A percentile compares a stretch with the other conserved stretches of the same genome.
Conservation (phyloP, 2,797 vertebrate species). For the Falco peregrinus region DNA sequence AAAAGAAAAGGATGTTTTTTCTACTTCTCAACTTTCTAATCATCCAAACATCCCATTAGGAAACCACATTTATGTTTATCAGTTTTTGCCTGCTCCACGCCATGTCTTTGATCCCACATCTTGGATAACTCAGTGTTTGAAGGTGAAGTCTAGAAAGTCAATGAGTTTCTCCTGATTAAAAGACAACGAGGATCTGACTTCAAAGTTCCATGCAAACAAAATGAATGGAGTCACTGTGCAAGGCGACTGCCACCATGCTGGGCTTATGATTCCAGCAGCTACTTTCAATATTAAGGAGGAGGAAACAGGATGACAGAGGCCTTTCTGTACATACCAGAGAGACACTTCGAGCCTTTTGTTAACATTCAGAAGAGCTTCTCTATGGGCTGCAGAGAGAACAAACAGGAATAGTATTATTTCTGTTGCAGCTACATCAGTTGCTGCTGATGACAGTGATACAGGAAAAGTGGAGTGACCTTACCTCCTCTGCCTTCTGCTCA, state of each 20-base stretch:
- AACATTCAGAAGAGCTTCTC: conserved; percentile 25
- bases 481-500: conserved; percentile 31
- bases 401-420: neutral
- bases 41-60: neutral
- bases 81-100: neutral
- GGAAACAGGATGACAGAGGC: conserved; percentile 21
- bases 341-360: conserved; percentile 13
- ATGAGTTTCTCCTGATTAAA: conserved; percentile 47
- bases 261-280: neutral
- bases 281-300: conserved; percentile 1
- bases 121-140: conserved; percentile 6
- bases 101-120: neutral
- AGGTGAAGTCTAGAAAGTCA: neutral
- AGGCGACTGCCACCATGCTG: conserved; percentile 1
- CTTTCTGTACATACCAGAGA: conserved; percentile 11
- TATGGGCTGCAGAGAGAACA: conserved; percentile 1
- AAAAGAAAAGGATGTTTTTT: neutral
- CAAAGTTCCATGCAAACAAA: conserved; percentile 14
- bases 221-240: neutral
- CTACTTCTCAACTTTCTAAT: neutral
- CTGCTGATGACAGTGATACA: neutral
- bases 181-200: conserved; percentile 5
- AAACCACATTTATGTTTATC: neutral
- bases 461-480: conserved; percentile 20
- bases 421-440: conserved; percentile 13